Base-by-base conservation (phyloP, 1,140 invertebrate genomes). In the Caenorhabditis briggsae region DNA sequence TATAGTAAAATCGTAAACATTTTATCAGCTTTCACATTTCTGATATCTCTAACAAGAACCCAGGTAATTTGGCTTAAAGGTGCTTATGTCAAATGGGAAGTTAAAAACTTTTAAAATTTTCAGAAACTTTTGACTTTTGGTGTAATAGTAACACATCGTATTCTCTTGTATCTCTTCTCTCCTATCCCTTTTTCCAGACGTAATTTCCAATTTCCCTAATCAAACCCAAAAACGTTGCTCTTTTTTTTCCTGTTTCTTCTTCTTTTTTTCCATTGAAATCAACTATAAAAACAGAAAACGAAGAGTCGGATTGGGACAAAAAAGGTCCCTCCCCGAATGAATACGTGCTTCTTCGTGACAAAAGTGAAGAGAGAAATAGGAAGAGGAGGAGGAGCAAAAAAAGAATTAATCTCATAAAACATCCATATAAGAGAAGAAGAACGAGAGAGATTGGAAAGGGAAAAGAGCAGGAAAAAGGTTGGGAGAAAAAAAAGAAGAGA, bases 341-440 rank as follows among this genome's bases (percentile, higher is more conserved):
- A 70, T 70, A 70, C 64, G 64, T 70, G 64, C 33, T 23, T 23
- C 33, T 70, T n/a, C 20, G 20, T 18, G 20, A 43, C 64, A 70
- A 70, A 46, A 43, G 33, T 70, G 64, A 33, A 33, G 33, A 33
- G 33, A 33, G 33, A 33, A 33, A 33, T 33, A 33, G 33, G 33
- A 33, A 3, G 33, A 33, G 1, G 33, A 33, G 33, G 59, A 25
- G 25, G 20, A 70, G 20, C 33, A 70, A 18, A 46, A 65, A 20
- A 70, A 23, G 64, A 70, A 70, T 70, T 70, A 70, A 70, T 70
- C 64, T 70, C 64, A 70, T 70, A 70, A 70, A 70, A 70, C 64
- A 70, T 65, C 41, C 33, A 33, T 33, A 33, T 33, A 33, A 3
- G 33, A 33, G 33, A 33, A 33, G 33, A 33, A 33, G 33, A 33